These are phyloP conservation scores for Sciaenops ocellatus DNA, from an alignment of 2,797 vertebrate genomes.

Conservation along the genomic window DNA sequence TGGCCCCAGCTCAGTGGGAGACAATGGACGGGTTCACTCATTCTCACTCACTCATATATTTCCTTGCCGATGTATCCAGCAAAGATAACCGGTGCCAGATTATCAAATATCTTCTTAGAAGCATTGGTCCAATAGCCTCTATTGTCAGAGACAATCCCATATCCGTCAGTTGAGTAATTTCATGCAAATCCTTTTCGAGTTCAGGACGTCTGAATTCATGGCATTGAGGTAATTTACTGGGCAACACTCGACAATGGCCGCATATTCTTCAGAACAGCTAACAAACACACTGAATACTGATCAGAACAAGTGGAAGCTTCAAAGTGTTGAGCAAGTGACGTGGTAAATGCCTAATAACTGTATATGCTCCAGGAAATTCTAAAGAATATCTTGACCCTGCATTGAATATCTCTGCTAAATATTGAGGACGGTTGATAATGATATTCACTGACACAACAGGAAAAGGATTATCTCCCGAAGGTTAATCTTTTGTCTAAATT, in stretches of 20 bases:
- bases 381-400: constrained; percentile 21
- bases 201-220: constrained; percentile 54
- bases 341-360: constrained; percentile 20
- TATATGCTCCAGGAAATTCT: background rate
- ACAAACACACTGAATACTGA: constrained; percentile 47
- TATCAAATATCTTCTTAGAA: constrained; percentile 73
- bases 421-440: background rate
- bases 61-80: constrained; percentile 50
- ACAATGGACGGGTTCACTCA: constrained; percentile 64
- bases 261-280: constrained; percentile 25
- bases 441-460: background rate
- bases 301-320: constrained; percentile 47
- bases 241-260: constrained; percentile 50
- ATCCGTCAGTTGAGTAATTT: constrained; percentile 66
- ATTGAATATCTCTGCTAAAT: constrained; percentile 30
- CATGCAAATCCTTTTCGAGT: constrained; percentile 76
- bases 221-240: constrained; percentile 62
- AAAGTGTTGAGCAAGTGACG: constrained; percentile 3
- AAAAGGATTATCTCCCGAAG: background rate
- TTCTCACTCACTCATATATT: constrained; percentile 42
- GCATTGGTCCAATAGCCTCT: constrained; percentile 54
- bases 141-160: constrained; percentile 68
- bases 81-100: constrained; percentile 68
- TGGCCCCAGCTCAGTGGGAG: constrained; percentile 51
- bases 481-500: background rate